These are phyloP conservation scores for Autographa pulchrina DNA, from an alignment of 2,888 invertebrate species.

Conservation along the genomic window DNA sequence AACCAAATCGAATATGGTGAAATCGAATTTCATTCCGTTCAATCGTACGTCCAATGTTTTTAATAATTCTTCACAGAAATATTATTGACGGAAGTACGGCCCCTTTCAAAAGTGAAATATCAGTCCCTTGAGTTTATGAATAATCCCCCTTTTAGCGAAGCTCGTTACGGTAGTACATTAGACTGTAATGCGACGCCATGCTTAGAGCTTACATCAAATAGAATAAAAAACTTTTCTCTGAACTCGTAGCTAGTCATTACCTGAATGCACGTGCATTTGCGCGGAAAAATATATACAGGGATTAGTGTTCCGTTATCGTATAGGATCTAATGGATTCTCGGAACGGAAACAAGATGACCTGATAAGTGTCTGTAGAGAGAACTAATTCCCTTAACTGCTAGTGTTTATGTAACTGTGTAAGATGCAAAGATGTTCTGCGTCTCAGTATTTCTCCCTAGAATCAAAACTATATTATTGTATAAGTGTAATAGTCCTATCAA, in stretches of 20 bases:
- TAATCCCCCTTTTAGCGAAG: neutral
- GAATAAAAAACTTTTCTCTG: neutral
- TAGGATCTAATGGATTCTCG: conserved; percentile 4
- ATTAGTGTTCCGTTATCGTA: neutral
- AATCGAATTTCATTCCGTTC: neutral
- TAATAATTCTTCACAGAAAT: neutral
- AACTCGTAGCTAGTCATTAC: neutral
- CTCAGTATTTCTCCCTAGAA: no score
- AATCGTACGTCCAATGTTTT: neutral
- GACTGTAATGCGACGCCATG: neutral
- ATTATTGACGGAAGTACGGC: neutral
- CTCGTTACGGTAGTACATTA: neutral
- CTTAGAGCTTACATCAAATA: neutral
- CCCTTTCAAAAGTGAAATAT: no score
- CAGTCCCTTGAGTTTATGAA: no score
- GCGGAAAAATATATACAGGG: neutral
- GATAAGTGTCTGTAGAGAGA: neutral
- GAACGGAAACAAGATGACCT: neutral
- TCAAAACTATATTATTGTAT: no score
- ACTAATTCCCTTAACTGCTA: neutral
- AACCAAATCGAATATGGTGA: neutral
- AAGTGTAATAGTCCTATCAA: no score
- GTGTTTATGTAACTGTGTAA: neutral
- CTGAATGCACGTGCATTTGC: conserved; percentile 4
- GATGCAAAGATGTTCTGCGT: neutral